phyloP scores from a whole-genome alignment of 2,797 vertebrate genomes.

The Labroides dimidiatus region DNA sequence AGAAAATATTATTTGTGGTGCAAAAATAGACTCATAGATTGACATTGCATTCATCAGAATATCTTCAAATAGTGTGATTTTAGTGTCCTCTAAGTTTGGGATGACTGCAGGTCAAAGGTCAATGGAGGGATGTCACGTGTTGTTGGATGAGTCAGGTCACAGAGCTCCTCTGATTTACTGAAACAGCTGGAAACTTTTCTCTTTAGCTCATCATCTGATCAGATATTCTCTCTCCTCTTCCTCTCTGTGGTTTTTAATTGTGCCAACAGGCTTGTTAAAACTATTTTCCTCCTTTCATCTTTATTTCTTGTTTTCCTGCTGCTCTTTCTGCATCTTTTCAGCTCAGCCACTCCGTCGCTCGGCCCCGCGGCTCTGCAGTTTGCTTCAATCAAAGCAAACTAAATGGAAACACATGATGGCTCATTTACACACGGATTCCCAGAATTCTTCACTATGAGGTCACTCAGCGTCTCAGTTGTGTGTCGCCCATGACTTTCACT shows the following conservation, averaged over 20 bases:
- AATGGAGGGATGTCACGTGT: background rate
- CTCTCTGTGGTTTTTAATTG: background rate
- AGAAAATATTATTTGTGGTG: too few relatives aligned
- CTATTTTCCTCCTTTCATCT: background rate
- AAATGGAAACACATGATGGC: conserved; percentile 77
- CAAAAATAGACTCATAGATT: too few relatives aligned
- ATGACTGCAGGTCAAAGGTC: background rate
- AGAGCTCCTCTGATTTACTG: background rate
- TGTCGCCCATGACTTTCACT: conserved; percentile 37
- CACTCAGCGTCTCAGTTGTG: conserved; percentile 44
- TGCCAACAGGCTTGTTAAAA: background rate
- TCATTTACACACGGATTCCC: conserved; percentile 74
- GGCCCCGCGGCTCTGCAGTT: conserved; percentile 30
- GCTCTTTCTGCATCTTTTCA: too few relatives aligned
- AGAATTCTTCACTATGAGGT: conserved; percentile 79
- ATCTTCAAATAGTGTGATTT: too few relatives aligned
- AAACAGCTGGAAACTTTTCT: conserved; percentile 31
- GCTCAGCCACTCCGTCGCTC: background rate
- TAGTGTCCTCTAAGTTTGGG: background rate
- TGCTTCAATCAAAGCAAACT: conserved; percentile 51
- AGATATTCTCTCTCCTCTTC: background rate
- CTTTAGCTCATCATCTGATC: conserved; percentile 17
- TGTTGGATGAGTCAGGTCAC: conserved; percentile 7
- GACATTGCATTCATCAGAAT: background rate
- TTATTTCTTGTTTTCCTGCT: background rate